These are phyloP conservation scores for Ptychoptera albimana DNA, from an alignment of 2,888 invertebrate genomes.

Conservation along the genomic window DNA sequence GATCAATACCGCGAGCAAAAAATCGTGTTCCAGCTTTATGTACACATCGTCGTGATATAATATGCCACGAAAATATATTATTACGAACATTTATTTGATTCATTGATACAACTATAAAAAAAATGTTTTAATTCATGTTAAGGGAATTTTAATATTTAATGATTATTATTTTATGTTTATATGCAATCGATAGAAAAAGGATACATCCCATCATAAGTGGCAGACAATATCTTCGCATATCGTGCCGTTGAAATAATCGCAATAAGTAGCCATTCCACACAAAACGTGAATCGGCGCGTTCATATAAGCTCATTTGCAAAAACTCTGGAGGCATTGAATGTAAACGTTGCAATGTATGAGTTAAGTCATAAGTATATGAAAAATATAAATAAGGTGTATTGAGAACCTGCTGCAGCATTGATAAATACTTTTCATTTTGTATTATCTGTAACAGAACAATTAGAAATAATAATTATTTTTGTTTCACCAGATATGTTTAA, in stretches of 20 bases:
- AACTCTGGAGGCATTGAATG: conserved; percentile 73
- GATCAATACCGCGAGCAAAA: conserved; percentile 78
- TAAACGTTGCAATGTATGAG: conserved; percentile 78
- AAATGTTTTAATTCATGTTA: conserved; percentile 12
- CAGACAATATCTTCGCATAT: conserved; percentile 64
- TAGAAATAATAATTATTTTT: conserved; percentile 4
- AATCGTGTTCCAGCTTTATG: conserved; percentile 80
- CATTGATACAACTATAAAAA: conserved; percentile 48
- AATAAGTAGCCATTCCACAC: conserved; percentile 85
- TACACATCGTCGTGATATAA: conserved; percentile 78
- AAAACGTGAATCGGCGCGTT: conserved; percentile 74
- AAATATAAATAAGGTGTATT: conserved; percentile 82
- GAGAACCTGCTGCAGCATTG: conserved; percentile 69
- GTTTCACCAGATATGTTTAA: no score
- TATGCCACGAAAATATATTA: conserved; percentile 65
- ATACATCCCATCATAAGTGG: conserved; percentile 88
- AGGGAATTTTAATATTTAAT: conserved; percentile 19
- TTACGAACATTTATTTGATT: conserved; percentile 68
- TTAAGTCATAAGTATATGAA: conserved; percentile 86
- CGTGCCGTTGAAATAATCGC: conserved; percentile 55
- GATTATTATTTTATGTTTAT: no score
- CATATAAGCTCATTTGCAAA: conserved; percentile 45
- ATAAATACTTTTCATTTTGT: conserved; percentile 69
- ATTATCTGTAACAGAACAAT: conserved; percentile 37
- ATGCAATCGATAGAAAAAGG: no score